phyloP scores from a whole-genome alignment of 2,113 vertebrate genomes.

The Eubucco bourcierii region DNA sequence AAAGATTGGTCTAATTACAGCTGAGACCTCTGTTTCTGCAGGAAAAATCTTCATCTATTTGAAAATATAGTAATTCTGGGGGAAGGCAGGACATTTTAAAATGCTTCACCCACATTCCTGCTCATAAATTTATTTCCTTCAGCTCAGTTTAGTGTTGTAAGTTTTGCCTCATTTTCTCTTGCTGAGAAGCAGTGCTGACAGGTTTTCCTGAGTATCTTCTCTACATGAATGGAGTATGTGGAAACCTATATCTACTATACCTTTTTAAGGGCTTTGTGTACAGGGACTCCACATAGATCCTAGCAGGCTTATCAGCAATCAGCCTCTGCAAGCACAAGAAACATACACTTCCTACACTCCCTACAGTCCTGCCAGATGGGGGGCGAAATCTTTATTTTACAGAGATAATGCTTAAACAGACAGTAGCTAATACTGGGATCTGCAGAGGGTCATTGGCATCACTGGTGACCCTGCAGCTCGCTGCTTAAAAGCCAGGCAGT shows the following conservation, averaged over 20 bases:
- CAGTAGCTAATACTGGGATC: background rate
- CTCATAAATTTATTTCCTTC: background rate
- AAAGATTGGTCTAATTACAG: slow-evolving; percentile 26
- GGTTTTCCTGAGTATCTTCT: background rate
- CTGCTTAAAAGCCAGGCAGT: background rate
- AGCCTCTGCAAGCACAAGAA: background rate
- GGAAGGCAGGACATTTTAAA: background rate
- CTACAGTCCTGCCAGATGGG: background rate
- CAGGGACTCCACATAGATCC: rapidly evolving
- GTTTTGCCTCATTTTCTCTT: background rate
- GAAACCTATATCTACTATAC: background rate
- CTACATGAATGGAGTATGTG: background rate
- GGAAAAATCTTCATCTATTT: background rate
- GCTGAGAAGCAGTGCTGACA: background rate
- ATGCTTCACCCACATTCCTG: background rate
- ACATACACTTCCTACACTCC: background rate
- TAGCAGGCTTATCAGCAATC: background rate
- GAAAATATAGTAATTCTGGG: background rate
- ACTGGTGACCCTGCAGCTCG: background rate
- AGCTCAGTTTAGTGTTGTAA: background rate
- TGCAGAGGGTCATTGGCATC: background rate
- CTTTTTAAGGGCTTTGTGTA: background rate
- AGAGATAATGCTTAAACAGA: background rate
- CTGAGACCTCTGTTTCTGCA: background rate
- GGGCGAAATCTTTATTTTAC: background rate